Conservation (phyloP, 23 tunicate species). For the Trididemnum nubilum region DNA sequence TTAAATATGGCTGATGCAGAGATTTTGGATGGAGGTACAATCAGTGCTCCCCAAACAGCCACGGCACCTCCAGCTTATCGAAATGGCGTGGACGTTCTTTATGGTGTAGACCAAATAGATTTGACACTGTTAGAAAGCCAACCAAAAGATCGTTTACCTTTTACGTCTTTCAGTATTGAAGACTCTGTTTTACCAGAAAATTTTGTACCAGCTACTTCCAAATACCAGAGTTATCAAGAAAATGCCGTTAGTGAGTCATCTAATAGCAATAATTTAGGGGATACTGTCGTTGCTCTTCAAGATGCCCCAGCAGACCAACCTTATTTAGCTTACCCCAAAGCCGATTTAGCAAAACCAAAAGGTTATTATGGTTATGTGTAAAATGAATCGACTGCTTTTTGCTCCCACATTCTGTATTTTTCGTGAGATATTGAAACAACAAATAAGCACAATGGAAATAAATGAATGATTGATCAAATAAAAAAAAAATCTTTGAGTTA, state of each 20-base stretch:
- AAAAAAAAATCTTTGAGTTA: too few species aligned
- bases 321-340: conserved; percentile 19
- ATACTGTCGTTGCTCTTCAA: background rate
- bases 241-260: conserved; percentile 1
- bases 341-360: background rate
- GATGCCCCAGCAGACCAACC: conserved; percentile 13
- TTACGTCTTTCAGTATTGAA: conserved; percentile 80
- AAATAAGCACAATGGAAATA: too few species aligned
- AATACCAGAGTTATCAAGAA: background rate
- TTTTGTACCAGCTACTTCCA: background rate
- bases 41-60: conserved; percentile 33
- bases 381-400: too few species aligned
- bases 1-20: conserved; percentile 28
- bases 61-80: conserved; percentile 83
- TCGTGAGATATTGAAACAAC: too few species aligned
- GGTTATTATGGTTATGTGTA: conserved; percentile 25
- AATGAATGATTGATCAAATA: too few species aligned
- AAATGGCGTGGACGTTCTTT: conserved; percentile 24
- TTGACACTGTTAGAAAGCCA: background rate
- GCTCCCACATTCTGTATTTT: too few species aligned
- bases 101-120: conserved; percentile 41
- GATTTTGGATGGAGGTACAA: conserved; percentile 28
- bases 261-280: conserved; percentile 7
- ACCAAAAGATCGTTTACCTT: conserved; percentile 16
- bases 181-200: conserved; percentile 55